Evolutionary conservation across 2,797 vertebrate species (phyloP).

Genomic region (Falco peregrinus): DNA sequence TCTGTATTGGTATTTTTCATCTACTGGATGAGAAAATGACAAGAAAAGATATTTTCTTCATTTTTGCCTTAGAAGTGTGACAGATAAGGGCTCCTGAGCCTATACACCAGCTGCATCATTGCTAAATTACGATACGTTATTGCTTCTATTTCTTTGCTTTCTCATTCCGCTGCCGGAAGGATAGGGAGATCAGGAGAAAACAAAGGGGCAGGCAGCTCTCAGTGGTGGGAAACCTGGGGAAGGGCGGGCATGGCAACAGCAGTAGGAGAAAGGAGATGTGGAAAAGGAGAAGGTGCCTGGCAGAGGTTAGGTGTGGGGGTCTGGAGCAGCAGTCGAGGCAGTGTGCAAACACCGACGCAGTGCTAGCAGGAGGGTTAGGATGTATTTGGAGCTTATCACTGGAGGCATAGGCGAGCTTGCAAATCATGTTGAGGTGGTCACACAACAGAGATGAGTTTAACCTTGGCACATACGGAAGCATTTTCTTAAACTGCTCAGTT

Average conservation of each 20-base stretch:
- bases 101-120: not conserved
- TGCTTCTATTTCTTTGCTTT: constrained; percentile 16
- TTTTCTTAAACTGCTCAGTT: not conserved
- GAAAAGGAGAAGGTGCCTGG: not conserved
- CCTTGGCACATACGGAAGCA: not conserved
- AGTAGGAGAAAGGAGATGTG: not conserved
- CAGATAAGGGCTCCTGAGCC: not conserved
- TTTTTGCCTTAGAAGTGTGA: not conserved
- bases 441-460: not conserved
- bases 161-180: not conserved
- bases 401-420: not conserved
- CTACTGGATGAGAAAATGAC: not conserved
- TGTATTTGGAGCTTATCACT: not conserved
- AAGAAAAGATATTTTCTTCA: not conserved
- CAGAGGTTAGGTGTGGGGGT: not conserved
- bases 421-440: not conserved
- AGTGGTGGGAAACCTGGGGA: not conserved
- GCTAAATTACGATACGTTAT: constrained; percentile 33
- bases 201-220: not conserved
- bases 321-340: not conserved
- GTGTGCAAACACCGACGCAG: not conserved
- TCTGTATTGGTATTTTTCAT: not conserved
- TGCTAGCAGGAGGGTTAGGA: not conserved
- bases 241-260: not conserved
- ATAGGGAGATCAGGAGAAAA: not conserved